A percentile compares a stretch with the other conserved stretches of the same genome.
These are phyloP conservation scores for Cepphus grylle DNA, from an alignment of 2,113 vertebrate genomes.

Conservation along the genomic window DNA sequence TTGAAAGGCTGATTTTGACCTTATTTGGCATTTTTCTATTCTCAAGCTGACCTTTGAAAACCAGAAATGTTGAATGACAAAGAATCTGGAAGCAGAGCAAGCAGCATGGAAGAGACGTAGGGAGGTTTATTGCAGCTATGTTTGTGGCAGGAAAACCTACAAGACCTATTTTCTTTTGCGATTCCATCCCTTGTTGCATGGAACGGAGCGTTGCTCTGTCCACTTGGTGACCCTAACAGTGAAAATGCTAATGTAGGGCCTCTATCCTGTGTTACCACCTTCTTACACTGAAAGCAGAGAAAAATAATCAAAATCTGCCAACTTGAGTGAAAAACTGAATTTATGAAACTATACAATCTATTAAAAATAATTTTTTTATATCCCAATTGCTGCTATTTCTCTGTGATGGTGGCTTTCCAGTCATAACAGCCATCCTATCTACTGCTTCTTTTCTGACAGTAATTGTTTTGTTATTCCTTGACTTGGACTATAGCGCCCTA, in stretches of 20 bases:
- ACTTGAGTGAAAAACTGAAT: not conserved
- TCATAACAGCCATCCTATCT: not conserved
- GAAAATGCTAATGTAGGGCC: not conserved
- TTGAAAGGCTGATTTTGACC: not conserved
- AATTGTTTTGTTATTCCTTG: not conserved
- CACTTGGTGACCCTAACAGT: not conserved
- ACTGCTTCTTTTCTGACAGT: not conserved
- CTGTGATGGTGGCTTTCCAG: not conserved
- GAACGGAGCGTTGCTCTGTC: not conserved
- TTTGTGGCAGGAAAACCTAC: not conserved
- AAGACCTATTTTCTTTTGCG: not conserved
- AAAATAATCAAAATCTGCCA: not conserved
- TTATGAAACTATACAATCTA: not conserved
- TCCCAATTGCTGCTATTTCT: not conserved
- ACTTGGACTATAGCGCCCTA: not conserved
- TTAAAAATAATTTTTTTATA: not conserved
- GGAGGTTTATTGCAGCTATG: not conserved
- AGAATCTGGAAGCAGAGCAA: not conserved
- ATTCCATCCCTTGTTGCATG: not conserved
- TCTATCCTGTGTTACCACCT: not conserved
- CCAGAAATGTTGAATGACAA: not conserved
- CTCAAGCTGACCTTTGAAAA: not conserved
- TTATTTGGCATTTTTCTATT: not conserved
- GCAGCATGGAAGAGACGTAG: not conserved
- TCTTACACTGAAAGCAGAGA: not conserved